These are phyloP conservation scores for Andrena dorsata DNA, from an alignment of 2,888 invertebrate species.

Conservation along the genomic window DNA sequence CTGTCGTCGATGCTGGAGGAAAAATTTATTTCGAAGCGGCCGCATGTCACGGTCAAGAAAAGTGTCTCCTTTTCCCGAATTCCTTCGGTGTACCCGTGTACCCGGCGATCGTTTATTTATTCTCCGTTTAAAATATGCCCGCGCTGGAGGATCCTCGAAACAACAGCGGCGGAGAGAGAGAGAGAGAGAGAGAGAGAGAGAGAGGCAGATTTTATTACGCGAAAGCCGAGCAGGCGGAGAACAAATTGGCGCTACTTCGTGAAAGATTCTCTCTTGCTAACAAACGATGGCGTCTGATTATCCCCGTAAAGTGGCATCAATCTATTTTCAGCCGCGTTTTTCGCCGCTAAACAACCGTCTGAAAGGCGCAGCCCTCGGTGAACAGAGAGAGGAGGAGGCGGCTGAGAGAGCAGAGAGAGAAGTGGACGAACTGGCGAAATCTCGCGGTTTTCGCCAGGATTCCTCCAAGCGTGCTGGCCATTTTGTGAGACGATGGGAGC, in stretches of 20 bases:
- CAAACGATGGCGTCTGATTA: slow-evolving; percentile 38
- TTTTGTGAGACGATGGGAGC: too few relatives aligned
- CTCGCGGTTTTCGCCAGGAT: slow-evolving; percentile 1
- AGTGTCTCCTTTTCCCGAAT: slow-evolving; percentile 50
- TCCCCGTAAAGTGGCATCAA: slow-evolving; percentile 37
- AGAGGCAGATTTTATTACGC: slow-evolving; percentile 11
- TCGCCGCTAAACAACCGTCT: slow-evolving; percentile 19
- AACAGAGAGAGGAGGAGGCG: not conserved
- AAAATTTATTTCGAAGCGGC: slow-evolving; percentile 65
- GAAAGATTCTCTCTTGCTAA: slow-evolving; percentile 18
- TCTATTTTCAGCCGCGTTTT: slow-evolving; percentile 47
- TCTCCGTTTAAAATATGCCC: slow-evolving; percentile 26
- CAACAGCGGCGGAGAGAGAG: not conserved
- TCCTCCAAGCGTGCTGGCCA: too few relatives aligned
- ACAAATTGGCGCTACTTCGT: slow-evolving; percentile 1
- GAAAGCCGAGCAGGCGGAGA: not conserved
- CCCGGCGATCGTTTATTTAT: slow-evolving; percentile 45
- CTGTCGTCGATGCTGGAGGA: slow-evolving; percentile 55
- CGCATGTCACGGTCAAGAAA: slow-evolving; percentile 68
- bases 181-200: not conserved
- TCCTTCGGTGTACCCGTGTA: slow-evolving; percentile 23
- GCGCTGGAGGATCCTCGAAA: not conserved
- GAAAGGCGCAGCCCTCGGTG: slow-evolving; percentile 5
- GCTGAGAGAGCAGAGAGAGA: not conserved
- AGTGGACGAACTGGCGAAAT: not conserved